Evolutionary conservation across 1,140 invertebrate species (phyloP), one percentile per base, ranked within the genome.

Genomic region (Heliconius congener): DNA sequence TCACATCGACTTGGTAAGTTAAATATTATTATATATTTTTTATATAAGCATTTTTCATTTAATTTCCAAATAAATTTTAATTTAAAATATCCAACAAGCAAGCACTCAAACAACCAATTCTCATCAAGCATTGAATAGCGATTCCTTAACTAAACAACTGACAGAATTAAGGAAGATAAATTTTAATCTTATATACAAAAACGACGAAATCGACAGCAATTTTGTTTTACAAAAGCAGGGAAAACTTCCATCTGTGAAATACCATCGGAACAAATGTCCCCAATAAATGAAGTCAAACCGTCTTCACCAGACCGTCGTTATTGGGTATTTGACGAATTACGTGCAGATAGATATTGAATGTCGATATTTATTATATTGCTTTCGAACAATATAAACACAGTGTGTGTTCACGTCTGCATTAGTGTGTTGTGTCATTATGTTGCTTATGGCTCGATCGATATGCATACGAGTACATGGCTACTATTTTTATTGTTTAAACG

Each of bases 1-100:
- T 97, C 97, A 1, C 97, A 97, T 93, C 95, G 97, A 85, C 89
- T 96, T 73, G 95, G 96, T 96, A 81, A 78, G 80, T 70, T 66
- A 76, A 55, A 42, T 42, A 46, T 34, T 60, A 19, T 66, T 6
- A 23, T 57, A 27, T 1, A 6, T 55, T 55, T 18, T 13, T 46
- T 37, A 37, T 0, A 6, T 37, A 5, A 37, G 8, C 34, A 37
- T 37, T 37, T 37, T 37, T 8, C 34, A 37, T 37, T 23, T 23
- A 23, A 34, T 34, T 34, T 46, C 16, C 4, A 46, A 46, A 46
- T 46, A 1, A 42, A 16, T 4, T 46, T 46, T 46, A 46, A 4
- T 46, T 46, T 46, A 46, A 46, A 46, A 16, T 46, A 46, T 16
- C 42, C 42, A 16, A 46, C 4, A 46, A 46, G 42, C 42, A 46